Evolutionary conservation across 2,888 invertebrate genomes (phyloP).

Genomic region (Tridacna gigas): DNA sequence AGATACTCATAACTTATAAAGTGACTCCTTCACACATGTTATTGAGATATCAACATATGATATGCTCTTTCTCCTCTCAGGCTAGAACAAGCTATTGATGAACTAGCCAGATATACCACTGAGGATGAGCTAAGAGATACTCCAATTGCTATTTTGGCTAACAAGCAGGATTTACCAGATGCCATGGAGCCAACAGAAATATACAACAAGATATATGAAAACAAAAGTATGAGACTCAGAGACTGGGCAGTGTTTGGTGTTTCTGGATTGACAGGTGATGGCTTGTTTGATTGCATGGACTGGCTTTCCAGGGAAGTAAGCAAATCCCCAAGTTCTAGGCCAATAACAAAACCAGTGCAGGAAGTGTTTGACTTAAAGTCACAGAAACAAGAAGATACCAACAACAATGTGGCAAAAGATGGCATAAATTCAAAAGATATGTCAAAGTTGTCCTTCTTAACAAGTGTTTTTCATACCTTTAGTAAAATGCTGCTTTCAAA

Average conservation of each 20-base stretch:
- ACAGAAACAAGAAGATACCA: neutral
- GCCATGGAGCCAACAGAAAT: constrained; percentile 64
- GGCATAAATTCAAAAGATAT: neutral
- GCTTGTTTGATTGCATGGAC: constrained; percentile 62
- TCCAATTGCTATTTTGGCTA: constrained; percentile 65
- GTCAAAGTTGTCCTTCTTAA: neutral
- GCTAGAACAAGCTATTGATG: constrained; percentile 63
- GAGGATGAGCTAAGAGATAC: constrained; percentile 63
- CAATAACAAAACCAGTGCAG: neutral
- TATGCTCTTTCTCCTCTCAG: constrained; percentile 14
- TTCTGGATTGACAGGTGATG: constrained; percentile 50
- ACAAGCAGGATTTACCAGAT: constrained; percentile 72
- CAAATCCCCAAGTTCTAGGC: neutral
- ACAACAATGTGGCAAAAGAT: neutral
- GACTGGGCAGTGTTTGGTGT: constrained; percentile 55
- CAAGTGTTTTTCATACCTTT: no score
- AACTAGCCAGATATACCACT: constrained; percentile 27
- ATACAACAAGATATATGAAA: constrained; percentile 40
- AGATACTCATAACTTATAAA: no score
- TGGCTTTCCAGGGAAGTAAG: constrained; percentile 50
- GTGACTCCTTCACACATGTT: neutral
- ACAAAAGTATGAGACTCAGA: neutral
- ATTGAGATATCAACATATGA: neutral
- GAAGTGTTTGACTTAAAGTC: no score
- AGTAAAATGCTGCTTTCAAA: no score